Evolutionary conservation across 2,888 invertebrate genomes (phyloP), one percentile per base, ranked within the genome.

Genomic region (Hemicrepidius hirtus): DNA sequence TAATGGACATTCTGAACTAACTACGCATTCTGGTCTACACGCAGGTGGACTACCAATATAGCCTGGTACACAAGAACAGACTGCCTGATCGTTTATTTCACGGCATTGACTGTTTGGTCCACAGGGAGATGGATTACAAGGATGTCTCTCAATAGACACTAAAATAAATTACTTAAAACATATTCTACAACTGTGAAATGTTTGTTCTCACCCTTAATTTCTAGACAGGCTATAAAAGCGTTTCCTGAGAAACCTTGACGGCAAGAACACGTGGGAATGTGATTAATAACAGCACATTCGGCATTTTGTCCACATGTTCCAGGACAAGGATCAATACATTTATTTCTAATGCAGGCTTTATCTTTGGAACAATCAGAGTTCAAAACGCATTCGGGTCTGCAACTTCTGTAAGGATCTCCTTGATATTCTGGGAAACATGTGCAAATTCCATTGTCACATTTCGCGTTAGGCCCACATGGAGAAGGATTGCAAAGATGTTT

Each of bases 401-500:
- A 95, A 55, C 94, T 93, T 24, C 92, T 91, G 79, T 94, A 95
- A n/a, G 96, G 95, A 86, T 95, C 94, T 50, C 95, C 95, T 78
- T 92, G 92, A 83, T 94, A 94, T 85, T 93, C 93, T 2, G 92
- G 90, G 75, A 94, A 82, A 83, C 95, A 96, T 40, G 91, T 89
- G 84, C 96, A 96, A 68, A 94, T 92, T 41, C 94, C 94, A 60
- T 92, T 93, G 67, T 92, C 85, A 78, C 90, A 91, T 75, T 86
- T 78, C 28, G 90, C 88, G 77, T 90, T 90, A 16, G 89, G 83
- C 37, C 91, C 91, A 83, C 92, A 92, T 13, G 91, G 91, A 49
- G 89, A 90, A 50, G 90, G 90, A 80, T 89, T 88, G 79, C 91
- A 91, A 59, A 87, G 88, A 80, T 90, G 88, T 68, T 80, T 79